Conservation (phyloP, 1,140 invertebrate genomes). For the Orchestia grillus region DNA sequence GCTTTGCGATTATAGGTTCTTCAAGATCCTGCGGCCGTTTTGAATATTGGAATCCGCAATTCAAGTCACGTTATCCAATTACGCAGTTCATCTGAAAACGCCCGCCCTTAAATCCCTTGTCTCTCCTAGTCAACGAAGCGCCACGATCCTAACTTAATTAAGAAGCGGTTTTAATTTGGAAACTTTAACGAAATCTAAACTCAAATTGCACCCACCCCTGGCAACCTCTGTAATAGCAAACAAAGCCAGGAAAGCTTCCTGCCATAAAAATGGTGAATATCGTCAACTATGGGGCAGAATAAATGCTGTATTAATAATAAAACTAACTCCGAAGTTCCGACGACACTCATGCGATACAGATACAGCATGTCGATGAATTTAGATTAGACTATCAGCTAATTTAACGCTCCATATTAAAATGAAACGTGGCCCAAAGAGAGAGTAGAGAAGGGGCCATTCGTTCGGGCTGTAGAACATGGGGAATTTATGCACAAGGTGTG, state of each 20-base stretch:
- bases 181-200: not conserved
- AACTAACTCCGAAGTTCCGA: not conserved
- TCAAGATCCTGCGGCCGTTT: not conserved
- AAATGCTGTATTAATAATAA: not conserved
- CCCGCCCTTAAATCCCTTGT: not conserved
- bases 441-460: too few relatives aligned
- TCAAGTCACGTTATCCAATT: not conserved
- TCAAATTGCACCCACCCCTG: not conserved
- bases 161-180: not conserved
- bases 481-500: too few relatives aligned
- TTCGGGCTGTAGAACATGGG: too few relatives aligned
- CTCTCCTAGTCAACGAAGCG: not conserved
- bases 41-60: not conserved
- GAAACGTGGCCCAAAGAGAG: too few relatives aligned
- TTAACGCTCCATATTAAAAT: too few relatives aligned
- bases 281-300: not conserved
- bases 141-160: not conserved
- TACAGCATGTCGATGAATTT: too few relatives aligned
- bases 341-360: too few relatives aligned
- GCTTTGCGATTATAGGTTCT: not conserved
- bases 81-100: not conserved
- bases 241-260: not conserved
- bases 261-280: not conserved
- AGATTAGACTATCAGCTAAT: too few relatives aligned
- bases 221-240: not conserved